These are phyloP conservation scores for Loriculus beryllinus DNA, from an alignment of 2,797 vertebrate genomes.

Conservation along the genomic window DNA sequence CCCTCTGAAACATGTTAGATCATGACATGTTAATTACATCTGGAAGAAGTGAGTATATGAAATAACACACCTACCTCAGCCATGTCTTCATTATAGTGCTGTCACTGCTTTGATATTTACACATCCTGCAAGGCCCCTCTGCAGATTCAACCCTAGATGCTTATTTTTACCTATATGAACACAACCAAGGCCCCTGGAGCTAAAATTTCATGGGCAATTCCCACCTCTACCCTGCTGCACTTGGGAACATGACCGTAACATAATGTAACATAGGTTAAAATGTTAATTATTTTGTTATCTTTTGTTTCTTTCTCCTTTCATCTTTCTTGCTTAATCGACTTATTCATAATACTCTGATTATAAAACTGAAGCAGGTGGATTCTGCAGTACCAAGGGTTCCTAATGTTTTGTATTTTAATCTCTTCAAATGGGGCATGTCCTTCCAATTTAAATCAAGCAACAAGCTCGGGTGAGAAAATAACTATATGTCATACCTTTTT, in stretches of 20 bases:
- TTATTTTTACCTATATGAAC: neutral
- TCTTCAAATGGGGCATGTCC: neutral
- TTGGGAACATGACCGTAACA: neutral
- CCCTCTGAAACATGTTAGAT: neutral
- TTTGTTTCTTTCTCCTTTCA: neutral
- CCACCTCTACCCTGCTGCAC: neutral
- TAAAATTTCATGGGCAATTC: neutral
- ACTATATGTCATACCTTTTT: accelerated
- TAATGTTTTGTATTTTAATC: neutral
- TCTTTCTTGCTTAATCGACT: neutral
- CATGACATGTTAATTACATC: neutral
- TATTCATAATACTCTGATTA: too few species aligned
- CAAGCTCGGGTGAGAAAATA: neutral
- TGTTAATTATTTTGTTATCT: neutral
- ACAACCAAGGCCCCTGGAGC: neutral
- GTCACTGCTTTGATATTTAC: neutral
- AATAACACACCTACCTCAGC: neutral
- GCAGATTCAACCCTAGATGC: neutral
- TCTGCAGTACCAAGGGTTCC: neutral
- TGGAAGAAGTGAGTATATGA: neutral
- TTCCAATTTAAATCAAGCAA: neutral
- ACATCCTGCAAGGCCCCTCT: neutral
- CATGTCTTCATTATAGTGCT: neutral
- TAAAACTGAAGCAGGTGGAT: neutral
- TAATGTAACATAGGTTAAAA: neutral